These are phyloP conservation scores for Bambusicola thoracicus DNA, from an alignment of 2,113 vertebrate species.

Conservation along the genomic window DNA sequence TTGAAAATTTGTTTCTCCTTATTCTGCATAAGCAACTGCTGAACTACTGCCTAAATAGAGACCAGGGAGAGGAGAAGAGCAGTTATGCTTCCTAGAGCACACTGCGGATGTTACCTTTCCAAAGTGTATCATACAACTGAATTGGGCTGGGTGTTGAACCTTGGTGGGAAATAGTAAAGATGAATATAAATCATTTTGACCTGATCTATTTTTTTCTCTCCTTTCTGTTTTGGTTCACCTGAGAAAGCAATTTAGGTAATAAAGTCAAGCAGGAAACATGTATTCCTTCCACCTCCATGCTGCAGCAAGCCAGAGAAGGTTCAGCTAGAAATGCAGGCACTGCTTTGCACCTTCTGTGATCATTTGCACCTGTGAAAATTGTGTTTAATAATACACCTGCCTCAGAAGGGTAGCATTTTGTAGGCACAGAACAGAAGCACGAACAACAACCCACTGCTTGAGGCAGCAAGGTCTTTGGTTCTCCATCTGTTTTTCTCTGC, in stretches of 20 bases:
- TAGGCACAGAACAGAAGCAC: neutral
- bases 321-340: neutral
- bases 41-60: neutral
- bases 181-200: neutral
- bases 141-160: neutral
- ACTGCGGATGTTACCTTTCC: neutral
- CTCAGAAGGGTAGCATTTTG: neutral
- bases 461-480: neutral
- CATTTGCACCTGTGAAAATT: neutral
- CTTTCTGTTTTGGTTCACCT: neutral
- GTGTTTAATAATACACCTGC: neutral
- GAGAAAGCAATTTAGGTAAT: neutral
- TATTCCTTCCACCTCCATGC: neutral
- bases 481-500: neutral
- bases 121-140: neutral
- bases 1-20: neutral
- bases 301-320: neutral
- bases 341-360: neutral
- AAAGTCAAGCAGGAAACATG: slow-evolving; percentile 17
- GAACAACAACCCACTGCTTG: neutral
- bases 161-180: neutral
- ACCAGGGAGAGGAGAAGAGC: neutral
- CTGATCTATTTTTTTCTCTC: neutral
- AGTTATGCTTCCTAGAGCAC: neutral
- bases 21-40: neutral